These are phyloP conservation scores for Drosophila biarmipes DNA, from an alignment of 1,140 invertebrate species.

Conservation along the genomic window DNA sequence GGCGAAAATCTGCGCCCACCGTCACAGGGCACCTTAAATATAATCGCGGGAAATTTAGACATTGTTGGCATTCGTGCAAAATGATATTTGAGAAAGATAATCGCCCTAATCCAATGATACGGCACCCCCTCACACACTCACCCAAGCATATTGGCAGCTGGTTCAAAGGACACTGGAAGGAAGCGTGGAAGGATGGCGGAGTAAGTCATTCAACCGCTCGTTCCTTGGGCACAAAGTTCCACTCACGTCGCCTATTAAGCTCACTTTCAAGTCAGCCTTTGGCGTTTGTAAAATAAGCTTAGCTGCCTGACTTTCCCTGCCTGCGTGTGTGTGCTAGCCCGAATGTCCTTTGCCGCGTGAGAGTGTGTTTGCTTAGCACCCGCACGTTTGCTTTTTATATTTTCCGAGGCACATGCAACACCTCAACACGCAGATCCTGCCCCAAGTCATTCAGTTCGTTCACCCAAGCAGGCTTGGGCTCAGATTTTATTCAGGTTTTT, in stretches of 20 bases:
- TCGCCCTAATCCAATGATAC: constrained; percentile 69
- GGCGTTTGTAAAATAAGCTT: constrained; percentile 70
- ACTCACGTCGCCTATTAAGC: constrained; percentile 50
- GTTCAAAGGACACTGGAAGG: not conserved
- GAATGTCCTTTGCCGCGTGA: constrained; percentile 18
- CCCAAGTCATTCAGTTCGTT: constrained; percentile 31
- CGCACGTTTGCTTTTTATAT: constrained; percentile 41
- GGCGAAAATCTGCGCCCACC: constrained; percentile 4
- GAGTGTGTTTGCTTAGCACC: constrained; percentile 54
- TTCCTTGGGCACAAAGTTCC: constrained; percentile 21
- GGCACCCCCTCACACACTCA: constrained; percentile 16
- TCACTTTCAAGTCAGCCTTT: constrained; percentile 62
- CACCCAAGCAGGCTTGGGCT: constrained; percentile 3
- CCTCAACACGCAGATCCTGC: constrained; percentile 41
- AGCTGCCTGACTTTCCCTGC: constrained; percentile 30
- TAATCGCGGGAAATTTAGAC: constrained; percentile 69
- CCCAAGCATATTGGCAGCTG: constrained; percentile 8
- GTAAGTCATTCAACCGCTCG: constrained; percentile 36
- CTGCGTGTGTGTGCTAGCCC: constrained; percentile 2
- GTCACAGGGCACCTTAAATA: constrained; percentile 25
- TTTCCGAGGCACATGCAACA: constrained; percentile 62
- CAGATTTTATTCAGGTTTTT: constrained; percentile 4
- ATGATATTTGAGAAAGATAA: constrained; percentile 80
- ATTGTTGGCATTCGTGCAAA: constrained; percentile 78
- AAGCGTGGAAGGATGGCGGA: too few species aligned